Conservation (phyloP, 2,113 vertebrate genomes). For the Ammodytes marinus region DNA sequence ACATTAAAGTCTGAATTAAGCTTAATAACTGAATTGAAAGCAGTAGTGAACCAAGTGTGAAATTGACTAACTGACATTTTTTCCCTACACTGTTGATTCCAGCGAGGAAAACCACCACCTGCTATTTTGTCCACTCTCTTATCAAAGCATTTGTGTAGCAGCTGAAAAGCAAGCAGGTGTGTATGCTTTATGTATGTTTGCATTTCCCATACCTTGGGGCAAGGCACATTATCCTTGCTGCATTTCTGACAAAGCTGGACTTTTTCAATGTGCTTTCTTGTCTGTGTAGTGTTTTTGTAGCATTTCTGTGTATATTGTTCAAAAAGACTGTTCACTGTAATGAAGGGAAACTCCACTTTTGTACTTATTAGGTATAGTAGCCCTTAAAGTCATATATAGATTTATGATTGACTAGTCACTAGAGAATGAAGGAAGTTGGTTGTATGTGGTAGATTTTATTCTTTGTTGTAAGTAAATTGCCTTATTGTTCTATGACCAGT, state of each 20-base stretch:
- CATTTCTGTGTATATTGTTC: slow-evolving; percentile 26
- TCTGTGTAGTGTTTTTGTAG: slow-evolving; percentile 37
- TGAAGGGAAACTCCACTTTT: slow-evolving; percentile 68
- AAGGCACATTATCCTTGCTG: background rate
- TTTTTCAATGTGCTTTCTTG: slow-evolving; percentile 36
- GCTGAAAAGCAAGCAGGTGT: background rate
- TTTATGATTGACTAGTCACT: slow-evolving; percentile 58
- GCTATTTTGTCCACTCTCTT: slow-evolving; percentile 12
- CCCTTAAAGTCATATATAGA: slow-evolving; percentile 65
- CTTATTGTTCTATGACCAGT: slow-evolving; percentile 19
- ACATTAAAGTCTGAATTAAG: background rate
- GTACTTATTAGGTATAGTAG: slow-evolving; percentile 56
- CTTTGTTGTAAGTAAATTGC: slow-evolving; percentile 27
- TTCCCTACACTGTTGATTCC: background rate
- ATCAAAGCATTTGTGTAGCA: slow-evolving; percentile 8
- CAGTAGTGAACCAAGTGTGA: background rate
- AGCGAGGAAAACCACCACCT: background rate
- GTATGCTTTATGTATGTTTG: slow-evolving; percentile 9
- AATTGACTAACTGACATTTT: background rate
- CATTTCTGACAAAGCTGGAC: slow-evolving; percentile 51
- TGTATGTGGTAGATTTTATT: slow-evolving; percentile 59
- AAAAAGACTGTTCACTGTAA: slow-evolving; percentile 63
- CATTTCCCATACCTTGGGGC: background rate
- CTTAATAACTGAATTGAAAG: slow-evolving; percentile 16
- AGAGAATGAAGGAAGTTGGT: slow-evolving; percentile 45